Evolutionary conservation across 1,140 invertebrate species (phyloP), one percentile per base, ranked within the genome.

Genomic region (Lamellibrachia luymesi): DNA sequence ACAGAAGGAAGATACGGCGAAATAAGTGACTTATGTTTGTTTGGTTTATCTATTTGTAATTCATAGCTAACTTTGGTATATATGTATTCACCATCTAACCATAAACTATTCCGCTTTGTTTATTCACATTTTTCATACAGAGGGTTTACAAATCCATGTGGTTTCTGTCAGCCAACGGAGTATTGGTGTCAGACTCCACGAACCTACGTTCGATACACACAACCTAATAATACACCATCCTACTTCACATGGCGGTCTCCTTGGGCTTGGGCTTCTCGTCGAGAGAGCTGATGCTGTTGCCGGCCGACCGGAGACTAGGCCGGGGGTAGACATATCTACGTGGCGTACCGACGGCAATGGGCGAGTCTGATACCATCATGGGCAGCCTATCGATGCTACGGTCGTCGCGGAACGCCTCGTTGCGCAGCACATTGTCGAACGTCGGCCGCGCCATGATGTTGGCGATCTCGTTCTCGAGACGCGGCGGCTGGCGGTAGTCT

Each of bases 401-500:
- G 50, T 92, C 92, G n/a, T 92, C 92, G 17, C 52, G 49, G 51
- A 51, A 92, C 2, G n/a, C 6, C 5, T 92, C 92, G 51, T 92
- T 92, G 50, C 92, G 92, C 27, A 92, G 51, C 17, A 92, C 52
- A 27, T 56, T 92, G 50, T 92, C 91, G 51, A 51, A 38, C 5
- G 92, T 52, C 6, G 49, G 51, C n/a, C 27, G 27, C 27, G 50
- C 27, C 50, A 52, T 51, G 51, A 38, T 51, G 92, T 92, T 92
- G 92, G 92, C 52, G 92, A 92, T 92, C 92, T 92, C 92, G n/a
- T 92, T 92, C 51, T 92, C 92, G 7, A 92, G 50, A 10, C 50
- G 6, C 10, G 50, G 92, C 51, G 51, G 92, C 27, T 92, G 50
- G 92, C 51, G 27, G 51, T 38, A 52, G 92, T 92, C 92, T 13